Conservation (phyloP, 2,888 invertebrate species). For the Eupithecia abbreviata region DNA sequence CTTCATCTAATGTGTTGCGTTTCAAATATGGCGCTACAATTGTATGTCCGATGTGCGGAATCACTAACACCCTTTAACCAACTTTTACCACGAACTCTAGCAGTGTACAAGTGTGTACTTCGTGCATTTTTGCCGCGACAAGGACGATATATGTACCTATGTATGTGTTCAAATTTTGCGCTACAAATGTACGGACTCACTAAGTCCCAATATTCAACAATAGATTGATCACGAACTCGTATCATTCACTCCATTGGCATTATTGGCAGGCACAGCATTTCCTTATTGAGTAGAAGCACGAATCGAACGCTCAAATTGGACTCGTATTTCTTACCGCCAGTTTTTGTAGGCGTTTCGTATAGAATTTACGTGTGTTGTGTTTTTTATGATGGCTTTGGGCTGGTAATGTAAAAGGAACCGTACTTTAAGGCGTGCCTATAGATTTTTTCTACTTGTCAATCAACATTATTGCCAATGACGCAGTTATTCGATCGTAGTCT, state of each 20-base stretch:
- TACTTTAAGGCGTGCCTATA: neutral
- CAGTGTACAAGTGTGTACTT: too few species aligned
- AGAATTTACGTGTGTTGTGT: neutral
- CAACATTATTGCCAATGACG: neutral
- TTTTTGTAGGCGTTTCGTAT: constrained; percentile 1
- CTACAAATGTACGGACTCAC: too few species aligned
- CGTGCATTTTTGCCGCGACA: too few species aligned
- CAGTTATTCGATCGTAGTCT: neutral
- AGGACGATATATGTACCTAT: too few species aligned
- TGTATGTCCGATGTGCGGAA: too few species aligned
- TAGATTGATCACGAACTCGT: constrained; percentile 45
- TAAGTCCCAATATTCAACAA: constrained; percentile 21
- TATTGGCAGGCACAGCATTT: constrained; percentile 18
- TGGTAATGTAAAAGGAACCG: neutral
- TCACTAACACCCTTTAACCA: too few species aligned
- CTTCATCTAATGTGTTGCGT: too few species aligned
- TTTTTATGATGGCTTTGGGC: neutral
- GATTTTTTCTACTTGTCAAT: neutral
- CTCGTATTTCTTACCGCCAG: constrained; percentile 15
- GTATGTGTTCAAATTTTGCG: too few species aligned
- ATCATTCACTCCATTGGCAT: constrained; percentile 34
- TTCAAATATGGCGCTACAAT: too few species aligned
- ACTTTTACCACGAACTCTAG: too few species aligned
- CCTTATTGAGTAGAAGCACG: constrained; percentile 29
- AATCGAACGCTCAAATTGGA: constrained; percentile 13